Base-by-base conservation (phyloP, 2,113 vertebrate genomes). In the Phycodurus eques region DNA sequence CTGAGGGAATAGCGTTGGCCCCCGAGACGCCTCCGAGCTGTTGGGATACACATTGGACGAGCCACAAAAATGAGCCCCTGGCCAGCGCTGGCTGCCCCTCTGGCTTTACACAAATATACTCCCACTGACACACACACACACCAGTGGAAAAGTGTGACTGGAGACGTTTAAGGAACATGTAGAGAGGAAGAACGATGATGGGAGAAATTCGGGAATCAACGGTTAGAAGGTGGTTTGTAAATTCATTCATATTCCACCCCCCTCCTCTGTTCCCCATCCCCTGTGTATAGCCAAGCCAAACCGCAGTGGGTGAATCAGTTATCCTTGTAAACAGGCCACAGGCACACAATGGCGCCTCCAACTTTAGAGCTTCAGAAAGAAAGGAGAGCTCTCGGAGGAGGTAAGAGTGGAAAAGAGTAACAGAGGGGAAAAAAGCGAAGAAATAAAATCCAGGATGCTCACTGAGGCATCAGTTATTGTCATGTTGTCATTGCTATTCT, bases 291-390 rank as follows among this genome's bases (percentile, higher is more conserved):
- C 59, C 67, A 62, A 87, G 88, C 88, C 88, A 91, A 90, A 90
- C 88, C 90, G 87, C 85, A 86, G 72, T 79, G 84, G 80, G 83
- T 82, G 85, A 90, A 90, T 90, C 90, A 88, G 78, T 75, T 83
- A 85, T 90, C 84, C 88, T 87, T 81, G 76, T 91, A 91, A 91
- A 91, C 89, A 88, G 85, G 81, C 84, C 81, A 54, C 85, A 89
- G 89, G 82, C 76, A 89, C 89, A 88, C 83, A 90, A 89, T 87
- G 91, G 91, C 88, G 88, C 88, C 88, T 85, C 66, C 72, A 62
- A 85, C 80, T 82, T 83, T 75, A 75, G 72, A 73, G 57, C 77
- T 66, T 73, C 61, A 44, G 73, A 75, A 70, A 74, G 71, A 82
- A 68, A 76, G 76, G 76, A 80, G 63, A 66, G 56, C 54, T 67